Conservation (phyloP, 2,113 vertebrate genomes). For the Pagrus major region DNA sequence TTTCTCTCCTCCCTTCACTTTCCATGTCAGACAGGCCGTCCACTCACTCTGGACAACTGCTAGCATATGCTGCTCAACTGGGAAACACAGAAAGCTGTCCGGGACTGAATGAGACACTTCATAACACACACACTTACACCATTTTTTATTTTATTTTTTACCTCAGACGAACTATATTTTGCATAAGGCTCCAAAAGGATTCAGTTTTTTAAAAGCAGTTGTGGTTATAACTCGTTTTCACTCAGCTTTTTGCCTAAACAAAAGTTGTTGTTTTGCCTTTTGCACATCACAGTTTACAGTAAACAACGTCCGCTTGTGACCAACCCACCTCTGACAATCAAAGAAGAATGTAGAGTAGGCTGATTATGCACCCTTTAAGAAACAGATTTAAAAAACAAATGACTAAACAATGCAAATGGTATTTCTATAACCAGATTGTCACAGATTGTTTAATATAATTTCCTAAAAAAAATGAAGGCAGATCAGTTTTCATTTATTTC, state of each 20-base stretch:
- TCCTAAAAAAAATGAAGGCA: neutral
- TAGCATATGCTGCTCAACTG: constrained; percentile 56
- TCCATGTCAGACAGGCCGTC: constrained; percentile 56
- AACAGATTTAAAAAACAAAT: neutral
- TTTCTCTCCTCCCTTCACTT: constrained; percentile 44
- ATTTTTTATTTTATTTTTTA: no score
- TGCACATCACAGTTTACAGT: constrained; percentile 21
- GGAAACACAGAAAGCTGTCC: constrained; percentile 33
- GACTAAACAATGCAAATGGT: neutral
- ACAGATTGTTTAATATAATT: neutral
- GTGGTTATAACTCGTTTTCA: neutral
- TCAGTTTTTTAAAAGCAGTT: neutral
- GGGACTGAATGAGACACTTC: constrained; percentile 16
- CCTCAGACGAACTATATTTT: neutral
- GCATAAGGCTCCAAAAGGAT: neutral
- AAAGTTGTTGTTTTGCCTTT: constrained; percentile 1
- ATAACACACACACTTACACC: neutral
- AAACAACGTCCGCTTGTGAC: constrained; percentile 26
- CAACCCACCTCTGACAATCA: neutral
- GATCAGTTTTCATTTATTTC: neutral
- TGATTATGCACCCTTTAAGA: neutral
- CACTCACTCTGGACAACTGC: constrained; percentile 59
- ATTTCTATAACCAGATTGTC: neutral
- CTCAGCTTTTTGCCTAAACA: neutral
- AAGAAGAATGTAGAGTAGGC: neutral